Evolutionary conservation across 2,797 vertebrate genomes (phyloP).

Genomic region (Enteromius thamalakanensis): DNA sequence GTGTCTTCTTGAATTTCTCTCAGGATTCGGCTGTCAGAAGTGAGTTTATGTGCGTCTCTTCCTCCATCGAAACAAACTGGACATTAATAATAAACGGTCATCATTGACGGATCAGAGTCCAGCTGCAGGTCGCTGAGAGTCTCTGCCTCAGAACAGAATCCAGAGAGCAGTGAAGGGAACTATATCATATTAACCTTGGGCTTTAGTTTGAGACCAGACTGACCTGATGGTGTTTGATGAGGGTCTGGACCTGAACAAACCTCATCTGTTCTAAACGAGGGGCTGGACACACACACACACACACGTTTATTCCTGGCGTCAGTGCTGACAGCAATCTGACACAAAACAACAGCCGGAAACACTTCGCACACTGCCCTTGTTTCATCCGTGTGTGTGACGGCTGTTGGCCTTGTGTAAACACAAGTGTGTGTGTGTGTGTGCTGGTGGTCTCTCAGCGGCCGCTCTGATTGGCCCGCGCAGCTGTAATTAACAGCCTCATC

Average conservation of each 20-base stretch:
- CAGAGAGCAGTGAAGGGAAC: not conserved
- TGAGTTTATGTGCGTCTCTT: not conserved
- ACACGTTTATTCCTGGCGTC: constrained; percentile 60
- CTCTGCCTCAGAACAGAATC: not conserved
- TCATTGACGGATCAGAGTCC: not conserved
- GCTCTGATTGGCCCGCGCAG: constrained; percentile 20
- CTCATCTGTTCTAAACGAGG: not conserved
- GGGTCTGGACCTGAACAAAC: not conserved
- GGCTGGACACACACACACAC: not conserved
- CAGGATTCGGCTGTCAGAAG: not conserved
- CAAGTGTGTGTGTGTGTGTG: constrained; percentile 32
- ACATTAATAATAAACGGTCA: not conserved
- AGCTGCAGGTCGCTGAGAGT: not conserved
- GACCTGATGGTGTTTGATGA: constrained; percentile 7
- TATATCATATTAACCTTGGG: not conserved
- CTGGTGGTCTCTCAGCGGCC: not conserved
- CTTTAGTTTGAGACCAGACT: not conserved
- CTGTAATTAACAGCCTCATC: constrained; percentile 44
- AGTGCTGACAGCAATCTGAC: constrained; percentile 71
- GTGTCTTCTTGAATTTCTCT: not conserved
- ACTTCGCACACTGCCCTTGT: constrained; percentile 42
- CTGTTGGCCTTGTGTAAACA: constrained; percentile 23
- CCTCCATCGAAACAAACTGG: not conserved
- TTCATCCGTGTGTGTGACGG: constrained; percentile 30
- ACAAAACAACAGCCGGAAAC: constrained; percentile 68